Conservation (phyloP, 2,113 vertebrate genomes). For the Hippocampus barbouri region DNA sequence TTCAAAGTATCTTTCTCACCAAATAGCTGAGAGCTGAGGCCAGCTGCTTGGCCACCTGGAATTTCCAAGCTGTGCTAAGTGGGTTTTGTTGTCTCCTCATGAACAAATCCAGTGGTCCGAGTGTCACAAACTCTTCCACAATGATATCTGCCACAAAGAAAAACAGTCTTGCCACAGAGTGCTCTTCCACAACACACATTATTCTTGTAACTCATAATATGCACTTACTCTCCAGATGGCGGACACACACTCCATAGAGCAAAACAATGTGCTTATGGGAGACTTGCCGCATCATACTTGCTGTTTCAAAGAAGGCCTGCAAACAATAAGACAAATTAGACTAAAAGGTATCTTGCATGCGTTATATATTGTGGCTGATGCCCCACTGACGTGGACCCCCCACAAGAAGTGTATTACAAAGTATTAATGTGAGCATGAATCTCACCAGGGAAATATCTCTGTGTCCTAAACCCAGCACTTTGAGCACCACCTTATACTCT, state of each 20-base stretch:
- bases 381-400: not conserved
- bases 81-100: slow-evolving; percentile 81
- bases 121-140: slow-evolving; percentile 93
- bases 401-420: not conserved
- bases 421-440: not conserved
- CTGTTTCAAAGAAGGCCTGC: slow-evolving; percentile 95
- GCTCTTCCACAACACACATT: not conserved
- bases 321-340: slow-evolving; percentile 18
- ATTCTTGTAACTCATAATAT: not conserved
- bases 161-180: not conserved
- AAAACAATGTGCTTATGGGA: slow-evolving; percentile 95
- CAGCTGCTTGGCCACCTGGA: slow-evolving; percentile 95
- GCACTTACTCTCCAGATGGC: slow-evolving; percentile 89
- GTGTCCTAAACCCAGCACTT: slow-evolving; percentile 91
- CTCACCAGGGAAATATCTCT: slow-evolving; percentile 94
- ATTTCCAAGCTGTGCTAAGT: slow-evolving; percentile 90
- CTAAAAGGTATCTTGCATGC: not conserved
- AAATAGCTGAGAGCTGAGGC: slow-evolving; percentile 94
- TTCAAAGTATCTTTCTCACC: slow-evolving; percentile 70
- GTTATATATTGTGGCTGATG: not conserved
- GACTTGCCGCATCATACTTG: slow-evolving; percentile 96
- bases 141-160: slow-evolving; percentile 82
- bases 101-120: slow-evolving; percentile 89
- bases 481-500: slow-evolving; percentile 90
- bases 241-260: slow-evolving; percentile 91